Evolutionary conservation across 30 jellyfish, hydroid and myxozoan genomes (phyloP), one percentile per base, ranked within the genome.

Genomic region (Calvadosia cruxmelitensis): DNA sequence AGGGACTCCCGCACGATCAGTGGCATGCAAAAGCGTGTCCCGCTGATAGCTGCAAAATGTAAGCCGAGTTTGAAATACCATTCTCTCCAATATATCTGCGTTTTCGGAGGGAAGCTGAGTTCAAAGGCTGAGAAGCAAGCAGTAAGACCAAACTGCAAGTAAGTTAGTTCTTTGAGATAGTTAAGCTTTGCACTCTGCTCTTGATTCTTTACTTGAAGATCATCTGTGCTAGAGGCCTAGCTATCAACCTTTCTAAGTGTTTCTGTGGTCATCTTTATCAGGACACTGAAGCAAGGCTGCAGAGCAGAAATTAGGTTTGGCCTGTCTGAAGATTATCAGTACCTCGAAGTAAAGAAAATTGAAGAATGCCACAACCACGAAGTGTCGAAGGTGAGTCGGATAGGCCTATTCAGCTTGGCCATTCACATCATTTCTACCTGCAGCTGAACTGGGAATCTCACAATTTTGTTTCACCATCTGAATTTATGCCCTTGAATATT

Each of bases 1-100:
- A 73, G 57, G 42, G 84, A 73, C 63, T 75, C 29, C 2, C 50
- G 84, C n/a, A 73, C 82, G 42, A 71, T 75, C 33, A 65, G 48
- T 28, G 85, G 66, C 66, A 36, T 65, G 29, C 28, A 24, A 7
- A 75, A 75, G 31, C 33, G 85, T 20, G 63, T 34, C 49, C 85
- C 82, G n/a, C 61, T 50, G 35, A 64, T 77, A 36, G 82, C 61
- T 23, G 80, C 79, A 13, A 33, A 20, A 25, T 76, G 78, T 16
- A 64, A 73, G 34, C 16, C 24, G 48, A 12, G 63, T 66, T 31
- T 64, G 53, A 66, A 20, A 24, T 75, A 75, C 66, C 48, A 51
- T 66, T 51, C 85, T 1, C n/a, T 63, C 20, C 33, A 63, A 30
- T 48, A 50, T 1, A 20, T 73, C 30, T 75, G 85, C 61, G 61